Conservation (phyloP, 2,888 invertebrate genomes). For the Microdon myrmicae region DNA sequence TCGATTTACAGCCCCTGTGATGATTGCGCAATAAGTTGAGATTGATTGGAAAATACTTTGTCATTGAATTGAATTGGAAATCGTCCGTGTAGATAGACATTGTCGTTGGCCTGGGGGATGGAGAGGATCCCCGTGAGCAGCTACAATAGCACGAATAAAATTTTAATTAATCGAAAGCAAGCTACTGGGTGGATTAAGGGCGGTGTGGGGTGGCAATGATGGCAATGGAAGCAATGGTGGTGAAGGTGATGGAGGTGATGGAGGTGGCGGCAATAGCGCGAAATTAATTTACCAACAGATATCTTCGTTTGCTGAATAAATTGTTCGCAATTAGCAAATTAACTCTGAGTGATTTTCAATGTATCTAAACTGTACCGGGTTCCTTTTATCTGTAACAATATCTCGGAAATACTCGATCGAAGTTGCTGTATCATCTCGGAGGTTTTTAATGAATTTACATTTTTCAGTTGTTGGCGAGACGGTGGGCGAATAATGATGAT, state of each 20-base stretch:
- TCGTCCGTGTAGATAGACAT: constrained; percentile 21
- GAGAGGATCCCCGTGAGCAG: constrained; percentile 4
- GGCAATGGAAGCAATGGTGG: neutral
- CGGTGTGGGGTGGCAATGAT: neutral
- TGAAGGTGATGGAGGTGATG: neutral
- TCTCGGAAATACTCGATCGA: too few relatives aligned
- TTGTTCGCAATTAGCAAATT: constrained; percentile 51
- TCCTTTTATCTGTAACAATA: too few relatives aligned
- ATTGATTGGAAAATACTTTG: constrained; percentile 52
- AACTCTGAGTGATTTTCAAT: constrained; percentile 34
- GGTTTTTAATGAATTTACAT: constrained; percentile 17
- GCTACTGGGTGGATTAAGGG: neutral
- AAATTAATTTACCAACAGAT: constrained; percentile 51
- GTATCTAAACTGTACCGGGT: neutral
- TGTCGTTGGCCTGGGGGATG: constrained; percentile 13
- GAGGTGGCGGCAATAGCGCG: constrained; percentile 3
- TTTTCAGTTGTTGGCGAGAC: too few relatives aligned
- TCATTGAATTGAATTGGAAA: constrained; percentile 48
- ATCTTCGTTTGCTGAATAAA: constrained; percentile 50
- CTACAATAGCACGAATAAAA: constrained; percentile 41
- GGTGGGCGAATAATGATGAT: too few relatives aligned
- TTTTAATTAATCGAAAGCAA: constrained; percentile 48
- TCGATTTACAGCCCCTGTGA: constrained; percentile 9
- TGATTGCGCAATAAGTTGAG: constrained; percentile 52
- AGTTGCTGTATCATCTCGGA: constrained; percentile 18